phyloP scores from a whole-genome alignment of 2,113 vertebrate genomes.

The Malurus alboscapulatus region DNA sequence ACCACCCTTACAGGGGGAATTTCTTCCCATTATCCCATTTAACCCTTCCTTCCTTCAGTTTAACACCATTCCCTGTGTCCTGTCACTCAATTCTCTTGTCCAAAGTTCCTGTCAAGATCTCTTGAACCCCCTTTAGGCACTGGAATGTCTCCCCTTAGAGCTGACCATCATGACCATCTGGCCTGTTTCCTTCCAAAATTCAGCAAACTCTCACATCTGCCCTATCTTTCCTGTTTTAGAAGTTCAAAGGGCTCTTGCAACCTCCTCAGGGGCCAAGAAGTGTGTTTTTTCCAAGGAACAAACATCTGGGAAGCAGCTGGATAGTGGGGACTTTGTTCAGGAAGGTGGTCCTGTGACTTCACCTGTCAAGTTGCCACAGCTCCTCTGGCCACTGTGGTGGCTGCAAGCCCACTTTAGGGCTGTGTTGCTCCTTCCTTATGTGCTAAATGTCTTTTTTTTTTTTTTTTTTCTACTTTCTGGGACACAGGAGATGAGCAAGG shows the following conservation, averaged over 20 bases:
- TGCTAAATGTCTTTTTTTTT: background rate
- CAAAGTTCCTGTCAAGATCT: background rate
- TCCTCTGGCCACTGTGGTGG: background rate
- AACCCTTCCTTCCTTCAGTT: background rate
- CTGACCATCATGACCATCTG: background rate
- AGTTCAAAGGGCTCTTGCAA: background rate
- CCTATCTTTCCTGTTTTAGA: background rate
- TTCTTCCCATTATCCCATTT: background rate
- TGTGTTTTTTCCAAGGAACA: background rate
- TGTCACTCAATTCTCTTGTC: background rate
- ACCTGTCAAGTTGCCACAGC: background rate
- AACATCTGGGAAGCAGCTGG: background rate
- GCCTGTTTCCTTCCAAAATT: background rate
- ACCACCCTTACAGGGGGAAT: background rate
- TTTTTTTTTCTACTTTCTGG: background rate
- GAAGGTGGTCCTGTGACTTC: background rate
- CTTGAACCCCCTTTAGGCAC: background rate
- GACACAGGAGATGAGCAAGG: background rate
- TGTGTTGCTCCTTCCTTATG: fast-evolving
- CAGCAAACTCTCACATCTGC: background rate
- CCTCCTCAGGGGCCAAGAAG: background rate
- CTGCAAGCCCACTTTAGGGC: background rate
- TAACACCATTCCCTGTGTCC: background rate
- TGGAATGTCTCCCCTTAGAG: background rate
- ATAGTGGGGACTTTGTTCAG: background rate